Percentiles rank a stretch among this genome's conserved stretches.
phyloP scores from a whole-genome alignment of 2,888 invertebrate species.

The Chrysomela aeneicollis region DNA sequence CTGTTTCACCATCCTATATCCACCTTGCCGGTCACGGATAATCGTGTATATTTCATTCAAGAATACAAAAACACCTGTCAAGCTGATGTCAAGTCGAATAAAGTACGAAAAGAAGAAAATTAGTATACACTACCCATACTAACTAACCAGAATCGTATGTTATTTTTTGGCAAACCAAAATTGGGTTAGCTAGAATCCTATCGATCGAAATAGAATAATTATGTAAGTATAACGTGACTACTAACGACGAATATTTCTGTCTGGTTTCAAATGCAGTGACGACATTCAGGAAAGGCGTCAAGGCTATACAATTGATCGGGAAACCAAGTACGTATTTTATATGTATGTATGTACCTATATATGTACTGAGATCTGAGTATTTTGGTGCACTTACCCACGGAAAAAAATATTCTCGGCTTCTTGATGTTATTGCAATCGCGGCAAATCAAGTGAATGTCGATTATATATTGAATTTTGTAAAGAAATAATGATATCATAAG shows the following conservation, averaged over 20 bases:
- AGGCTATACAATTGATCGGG: slow-evolving; percentile 98
- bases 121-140: too few species aligned
- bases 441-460: too few species aligned
- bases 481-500: too few species aligned
- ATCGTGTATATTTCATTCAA: too few species aligned
- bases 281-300: slow-evolving; percentile 99
- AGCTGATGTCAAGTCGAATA: too few species aligned
- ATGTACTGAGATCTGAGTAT: neutral
- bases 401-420: too few species aligned
- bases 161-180: slow-evolving; percentile 18
- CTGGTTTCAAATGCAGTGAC: slow-evolving; percentile 79
- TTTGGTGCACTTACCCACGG: neutral
- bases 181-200: slow-evolving; percentile 13
- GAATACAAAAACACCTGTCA: neutral
- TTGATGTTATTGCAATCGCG: too few species aligned
- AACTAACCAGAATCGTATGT: slow-evolving; percentile 7
- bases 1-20: too few species aligned
- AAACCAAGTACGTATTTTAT: slow-evolving; percentile 92
- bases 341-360: slow-evolving; percentile 20
- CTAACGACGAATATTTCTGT: slow-evolving; percentile 63
- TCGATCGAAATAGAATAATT: neutral
- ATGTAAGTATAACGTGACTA: slow-evolving; percentile 39
- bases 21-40: too few species aligned
- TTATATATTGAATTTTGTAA: too few species aligned
- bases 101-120: too few species aligned